These are phyloP conservation scores for Ectropis grisescens DNA, from an alignment of 1,140 invertebrate species.

Conservation along the genomic window DNA sequence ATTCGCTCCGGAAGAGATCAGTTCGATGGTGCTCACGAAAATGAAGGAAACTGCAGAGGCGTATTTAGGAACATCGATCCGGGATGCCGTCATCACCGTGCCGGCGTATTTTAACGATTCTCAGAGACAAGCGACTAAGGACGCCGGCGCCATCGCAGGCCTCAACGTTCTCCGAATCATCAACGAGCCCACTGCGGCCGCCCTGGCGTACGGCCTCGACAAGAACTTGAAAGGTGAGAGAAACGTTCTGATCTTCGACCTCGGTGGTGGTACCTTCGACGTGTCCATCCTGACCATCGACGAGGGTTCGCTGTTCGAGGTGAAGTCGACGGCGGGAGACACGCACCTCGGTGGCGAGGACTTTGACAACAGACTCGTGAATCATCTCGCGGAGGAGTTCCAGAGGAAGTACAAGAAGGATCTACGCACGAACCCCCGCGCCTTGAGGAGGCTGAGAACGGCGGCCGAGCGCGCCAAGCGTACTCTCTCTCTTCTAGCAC, in stretches of 20 bases:
- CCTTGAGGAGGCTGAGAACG: constrained; percentile 73
- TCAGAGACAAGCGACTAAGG: constrained; percentile 90
- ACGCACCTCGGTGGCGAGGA: constrained; percentile 79
- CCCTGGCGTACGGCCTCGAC: constrained; percentile 82
- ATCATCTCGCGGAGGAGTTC: constrained; percentile 72
- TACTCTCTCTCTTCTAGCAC: constrained; percentile 67
- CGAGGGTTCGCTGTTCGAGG: constrained; percentile 80
- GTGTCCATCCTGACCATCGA: constrained; percentile 82
- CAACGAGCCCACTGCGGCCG: constrained; percentile 82
- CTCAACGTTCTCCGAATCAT: constrained; percentile 79
- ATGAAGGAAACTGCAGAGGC: constrained; percentile 88
- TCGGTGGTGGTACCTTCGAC: constrained; percentile 75
- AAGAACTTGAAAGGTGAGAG: constrained; percentile 80
- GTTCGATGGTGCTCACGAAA: constrained; percentile 83
- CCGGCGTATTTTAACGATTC: constrained; percentile 94
- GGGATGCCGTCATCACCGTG: constrained; percentile 83
- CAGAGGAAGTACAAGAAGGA: constrained; percentile 67
- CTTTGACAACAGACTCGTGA: constrained; percentile 83
- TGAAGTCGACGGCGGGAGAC: constrained; percentile 73
- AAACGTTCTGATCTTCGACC: constrained; percentile 70
- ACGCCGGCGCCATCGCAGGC: constrained; percentile 77
- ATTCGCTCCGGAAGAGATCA: constrained; percentile 84
- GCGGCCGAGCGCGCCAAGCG: constrained; percentile 73
- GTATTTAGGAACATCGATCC: constrained; percentile 79
- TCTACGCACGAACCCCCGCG: constrained; percentile 52